Base-by-base conservation (phyloP, 2,113 vertebrate species). In the Telmatochromis sp. region DNA sequence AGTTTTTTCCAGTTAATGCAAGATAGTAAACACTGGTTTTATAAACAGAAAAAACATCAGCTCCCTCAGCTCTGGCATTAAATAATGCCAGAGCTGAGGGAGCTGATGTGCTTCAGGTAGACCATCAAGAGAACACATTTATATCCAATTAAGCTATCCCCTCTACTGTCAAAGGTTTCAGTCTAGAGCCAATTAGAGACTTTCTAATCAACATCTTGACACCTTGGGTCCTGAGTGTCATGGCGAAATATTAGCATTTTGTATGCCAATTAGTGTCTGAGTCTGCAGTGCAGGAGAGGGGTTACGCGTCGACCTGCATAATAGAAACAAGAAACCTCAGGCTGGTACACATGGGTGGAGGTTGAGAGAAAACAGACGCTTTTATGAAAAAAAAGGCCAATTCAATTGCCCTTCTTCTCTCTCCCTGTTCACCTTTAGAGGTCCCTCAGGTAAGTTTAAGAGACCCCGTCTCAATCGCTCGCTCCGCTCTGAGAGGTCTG, bases 391-490 rank as follows among this genome's bases (percentile, higher is more conserved):
- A 90, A 89, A 75, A 75, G 63, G 73, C 83, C 83, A 90, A 90
- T 92, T 92, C 93, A 89, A 90, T 92, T 89, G 89, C 81, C 90
- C 93, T 89, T 90, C 85, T 40, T 84, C 78, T 85, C 84, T 84
- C 75, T 88, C 80, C 83, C 90, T 60, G 83, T 89, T 91, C 80
- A 85, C 79, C 89, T 90, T 88, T 37, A 87, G 60, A 80, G 81
- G 89, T 95, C 94, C 96, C 95, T 82, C 91, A 94, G 92, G 95
- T 94, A 85, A 95, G 92, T 96, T 95, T 94, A 95, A 95, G 93
- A 95, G 93, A 93, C 85, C 88, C 84, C 33, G 53, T 92, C 93
- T 94, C 93, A 83, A 90, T 93, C 84, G 87, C 89, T 88, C 91
- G 93, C 95, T 94, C 92, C 49, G 82, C 93, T 93, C 91, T 91